Conservation (phyloP, 2,797 vertebrate genomes). For the Dryobates pubescens region DNA sequence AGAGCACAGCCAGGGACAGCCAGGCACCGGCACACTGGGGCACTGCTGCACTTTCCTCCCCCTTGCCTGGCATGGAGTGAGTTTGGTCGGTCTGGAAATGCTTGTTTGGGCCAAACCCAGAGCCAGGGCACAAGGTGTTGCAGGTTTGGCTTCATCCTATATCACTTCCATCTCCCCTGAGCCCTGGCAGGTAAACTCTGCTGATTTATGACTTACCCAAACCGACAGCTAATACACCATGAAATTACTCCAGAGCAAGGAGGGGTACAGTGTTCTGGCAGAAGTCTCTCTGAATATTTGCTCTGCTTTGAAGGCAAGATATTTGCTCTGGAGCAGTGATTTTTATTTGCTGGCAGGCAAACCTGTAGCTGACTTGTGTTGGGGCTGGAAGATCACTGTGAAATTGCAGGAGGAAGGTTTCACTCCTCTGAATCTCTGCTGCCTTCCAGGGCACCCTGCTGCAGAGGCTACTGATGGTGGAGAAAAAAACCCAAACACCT, state of each 20-base stretch:
- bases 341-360: background rate
- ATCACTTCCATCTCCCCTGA: background rate
- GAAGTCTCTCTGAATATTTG: conserved; percentile 19
- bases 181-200: background rate
- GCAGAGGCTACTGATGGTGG: background rate
- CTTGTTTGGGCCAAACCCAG: background rate
- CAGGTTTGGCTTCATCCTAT: background rate
- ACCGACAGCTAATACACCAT: background rate
- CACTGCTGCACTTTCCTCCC: background rate
- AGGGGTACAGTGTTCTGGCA: background rate
- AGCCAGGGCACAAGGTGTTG: background rate
- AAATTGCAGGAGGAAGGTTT: conserved; percentile 37
- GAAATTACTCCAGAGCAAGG: conserved; percentile 36
- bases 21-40: background rate
- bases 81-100: background rate
- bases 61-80: accelerated
- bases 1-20: too few species aligned
- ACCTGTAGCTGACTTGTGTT: background rate
- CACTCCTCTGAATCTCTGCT: background rate
- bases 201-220: background rate
- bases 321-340: background rate
- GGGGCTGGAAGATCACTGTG: background rate
- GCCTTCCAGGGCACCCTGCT: background rate
- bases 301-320: conserved; percentile 28
- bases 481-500: background rate